Evolutionary conservation across 2,113 vertebrate genomes (phyloP).

Genomic region (Hippoglossus stenolepis): DNA sequence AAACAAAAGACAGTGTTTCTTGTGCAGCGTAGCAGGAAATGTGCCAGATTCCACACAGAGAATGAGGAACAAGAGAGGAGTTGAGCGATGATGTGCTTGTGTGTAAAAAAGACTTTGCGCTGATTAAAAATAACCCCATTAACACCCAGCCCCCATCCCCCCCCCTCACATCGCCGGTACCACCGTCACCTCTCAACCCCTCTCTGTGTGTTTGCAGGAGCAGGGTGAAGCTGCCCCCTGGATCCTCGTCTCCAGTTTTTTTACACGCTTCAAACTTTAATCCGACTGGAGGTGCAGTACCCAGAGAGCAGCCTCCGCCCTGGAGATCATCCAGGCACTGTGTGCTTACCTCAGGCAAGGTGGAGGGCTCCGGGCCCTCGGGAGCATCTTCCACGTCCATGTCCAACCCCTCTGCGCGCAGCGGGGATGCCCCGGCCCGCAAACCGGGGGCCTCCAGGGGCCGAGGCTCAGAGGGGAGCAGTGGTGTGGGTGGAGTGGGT

Average conservation of each 20-base stretch:
- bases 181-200: conserved; percentile 48
- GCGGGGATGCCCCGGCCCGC: conserved; percentile 77
- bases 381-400: conserved; percentile 74
- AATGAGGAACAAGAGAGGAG: conserved; percentile 49
- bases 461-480: conserved; percentile 67
- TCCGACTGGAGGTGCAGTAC: conserved; percentile 35
- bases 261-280: conserved; percentile 32
- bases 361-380: conserved; percentile 64
- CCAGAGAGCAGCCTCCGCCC: conserved; percentile 58
- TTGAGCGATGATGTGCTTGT: conserved; percentile 37
- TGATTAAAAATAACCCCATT: conserved; percentile 41
- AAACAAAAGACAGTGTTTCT: conserved; percentile 50
- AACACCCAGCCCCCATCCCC: conserved; percentile 4
- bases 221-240: conserved; percentile 54
- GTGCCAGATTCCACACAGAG: conserved; percentile 40
- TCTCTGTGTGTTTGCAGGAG: conserved; percentile 34
- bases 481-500: conserved; percentile 69
- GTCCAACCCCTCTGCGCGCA: conserved; percentile 73
- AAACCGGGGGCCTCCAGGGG: conserved; percentile 77
- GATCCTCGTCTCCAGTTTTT: conserved; percentile 34
- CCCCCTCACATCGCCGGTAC: not conserved
- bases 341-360: conserved; percentile 82
- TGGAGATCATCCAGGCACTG: conserved; percentile 55
- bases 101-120: conserved; percentile 4
- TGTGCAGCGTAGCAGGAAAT: conserved; percentile 44